A percentile compares a stretch with the other conserved stretches of the same genome.
Evolutionary conservation across 2,888 invertebrate species (phyloP).

Genomic region (Cecidostiba fungosa): DNA sequence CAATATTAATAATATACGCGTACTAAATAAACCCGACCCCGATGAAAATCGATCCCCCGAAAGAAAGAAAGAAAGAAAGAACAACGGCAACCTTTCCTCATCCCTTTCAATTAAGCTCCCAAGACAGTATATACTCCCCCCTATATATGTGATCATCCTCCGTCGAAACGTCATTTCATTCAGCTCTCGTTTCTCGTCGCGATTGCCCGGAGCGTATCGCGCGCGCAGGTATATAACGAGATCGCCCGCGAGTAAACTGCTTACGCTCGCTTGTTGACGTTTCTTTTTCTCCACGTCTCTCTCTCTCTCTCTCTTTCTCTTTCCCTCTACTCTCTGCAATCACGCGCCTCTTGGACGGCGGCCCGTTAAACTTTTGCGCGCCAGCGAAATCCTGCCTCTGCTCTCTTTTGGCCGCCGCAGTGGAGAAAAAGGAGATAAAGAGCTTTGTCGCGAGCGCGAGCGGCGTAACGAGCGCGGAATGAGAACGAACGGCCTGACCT

Average conservation of each 20-base stretch:
- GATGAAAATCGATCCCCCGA: background rate
- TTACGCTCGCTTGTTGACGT: slow-evolving; percentile 43
- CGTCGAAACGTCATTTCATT: slow-evolving; percentile 40
- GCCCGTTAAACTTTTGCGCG: slow-evolving; percentile 44
- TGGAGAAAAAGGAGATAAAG: slow-evolving; percentile 46
- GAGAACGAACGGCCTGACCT: slow-evolving; percentile 46
- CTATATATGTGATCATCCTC: background rate
- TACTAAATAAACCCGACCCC: background rate
- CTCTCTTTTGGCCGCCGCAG: background rate
- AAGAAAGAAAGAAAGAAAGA: background rate
- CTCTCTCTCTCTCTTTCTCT: background rate
- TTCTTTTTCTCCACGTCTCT: slow-evolving; percentile 21
- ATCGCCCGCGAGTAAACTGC: slow-evolving; percentile 56
- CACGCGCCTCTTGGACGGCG: slow-evolving; percentile 51
- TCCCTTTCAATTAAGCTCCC: slow-evolving; percentile 44
- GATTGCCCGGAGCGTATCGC: slow-evolving; percentile 28
- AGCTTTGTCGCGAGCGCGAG: slow-evolving; percentile 37
- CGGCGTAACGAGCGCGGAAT: slow-evolving; percentile 41
- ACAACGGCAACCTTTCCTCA: background rate
- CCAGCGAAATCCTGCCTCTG: slow-evolving; percentile 6
- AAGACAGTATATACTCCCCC: background rate
- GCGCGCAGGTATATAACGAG: slow-evolving; percentile 43
- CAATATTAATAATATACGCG: background rate
- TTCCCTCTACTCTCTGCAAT: slow-evolving; percentile 35
- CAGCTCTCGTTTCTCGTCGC: slow-evolving; percentile 34